These are phyloP conservation scores for Chrysina gloriosa DNA, from an alignment of 2,888 invertebrate genomes.

Conservation along the genomic window DNA sequence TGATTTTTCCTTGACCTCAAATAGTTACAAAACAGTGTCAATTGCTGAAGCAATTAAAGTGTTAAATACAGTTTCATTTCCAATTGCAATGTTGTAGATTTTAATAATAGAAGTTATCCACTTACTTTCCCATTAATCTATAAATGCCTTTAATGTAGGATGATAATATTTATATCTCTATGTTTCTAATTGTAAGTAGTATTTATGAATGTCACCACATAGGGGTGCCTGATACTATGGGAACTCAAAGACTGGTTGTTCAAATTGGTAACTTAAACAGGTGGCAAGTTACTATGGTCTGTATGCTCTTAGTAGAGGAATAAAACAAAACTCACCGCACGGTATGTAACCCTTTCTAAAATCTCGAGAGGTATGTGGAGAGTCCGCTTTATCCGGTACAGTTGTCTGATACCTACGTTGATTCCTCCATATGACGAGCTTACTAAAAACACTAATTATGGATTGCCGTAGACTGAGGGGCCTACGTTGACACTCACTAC, in stretches of 20 bases:
- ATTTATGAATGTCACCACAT: no score
- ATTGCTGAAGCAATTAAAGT: conserved; percentile 21
- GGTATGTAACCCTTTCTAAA: conserved; percentile 61
- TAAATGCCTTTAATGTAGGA: no score
- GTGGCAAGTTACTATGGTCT: not conserved
- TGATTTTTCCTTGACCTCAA: conserved; percentile 41
- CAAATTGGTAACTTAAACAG: no score
- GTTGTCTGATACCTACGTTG: conserved; percentile 64
- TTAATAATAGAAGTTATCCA: not conserved
- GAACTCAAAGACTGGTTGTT: no score
- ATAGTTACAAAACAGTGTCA: conserved; percentile 23
- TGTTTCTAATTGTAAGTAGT: no score
- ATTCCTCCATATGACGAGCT: conserved; percentile 66
- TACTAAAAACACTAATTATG: conserved; percentile 67
- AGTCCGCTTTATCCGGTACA: conserved; percentile 60
- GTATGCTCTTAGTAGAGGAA: not conserved
- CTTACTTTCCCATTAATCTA: not conserved
- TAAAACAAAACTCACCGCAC: conserved; percentile 60
- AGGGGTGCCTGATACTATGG: no score
- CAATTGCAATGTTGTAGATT: conserved; percentile 7
- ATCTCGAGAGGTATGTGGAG: conserved; percentile 62
- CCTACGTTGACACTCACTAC: conserved; percentile 58
- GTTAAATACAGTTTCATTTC: conserved; percentile 2
- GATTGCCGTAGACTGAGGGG: conserved; percentile 72
- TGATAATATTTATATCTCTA: no score